A percentile compares a stretch with the other conserved stretches of the same genome.
These are phyloP conservation scores for Erythrolamprus reginae DNA, from an alignment of 2,113 vertebrate species.

Conservation along the genomic window DNA sequence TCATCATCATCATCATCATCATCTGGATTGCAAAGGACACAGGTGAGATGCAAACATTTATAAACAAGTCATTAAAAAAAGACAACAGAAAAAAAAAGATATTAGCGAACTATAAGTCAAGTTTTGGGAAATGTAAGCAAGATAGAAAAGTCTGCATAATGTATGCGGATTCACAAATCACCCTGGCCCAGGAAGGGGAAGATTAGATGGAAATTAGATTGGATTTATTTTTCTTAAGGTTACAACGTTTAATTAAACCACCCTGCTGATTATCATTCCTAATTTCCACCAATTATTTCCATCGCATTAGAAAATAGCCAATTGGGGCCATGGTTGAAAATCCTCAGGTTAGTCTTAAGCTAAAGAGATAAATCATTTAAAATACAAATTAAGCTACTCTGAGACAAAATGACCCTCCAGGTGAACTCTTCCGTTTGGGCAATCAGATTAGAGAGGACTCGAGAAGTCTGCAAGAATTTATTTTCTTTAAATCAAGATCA, in stretches of 20 bases:
- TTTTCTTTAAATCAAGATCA: too few species aligned
- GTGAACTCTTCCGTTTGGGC: background rate
- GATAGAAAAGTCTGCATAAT: background rate
- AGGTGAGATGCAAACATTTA: background rate
- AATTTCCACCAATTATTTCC: background rate
- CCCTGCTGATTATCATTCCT: background rate
- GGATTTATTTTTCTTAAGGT: background rate
- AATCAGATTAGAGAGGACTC: background rate
- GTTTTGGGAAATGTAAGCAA: background rate
- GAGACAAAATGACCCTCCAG: background rate
- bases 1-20: too few species aligned
- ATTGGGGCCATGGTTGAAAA: background rate
- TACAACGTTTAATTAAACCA: background rate
- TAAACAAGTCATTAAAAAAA: background rate
- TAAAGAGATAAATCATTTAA: background rate
- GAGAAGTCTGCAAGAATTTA: background rate
- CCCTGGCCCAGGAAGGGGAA: background rate
- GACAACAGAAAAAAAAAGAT: background rate
- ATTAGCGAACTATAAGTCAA: background rate
- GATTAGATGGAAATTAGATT: background rate
- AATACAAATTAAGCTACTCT: background rate
- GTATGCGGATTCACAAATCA: background rate
- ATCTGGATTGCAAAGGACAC: background rate
- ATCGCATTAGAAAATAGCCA: background rate
- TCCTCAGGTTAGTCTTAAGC: background rate